Conservation (phyloP, 2,888 invertebrate species). For the Ormyrus thymus region DNA sequence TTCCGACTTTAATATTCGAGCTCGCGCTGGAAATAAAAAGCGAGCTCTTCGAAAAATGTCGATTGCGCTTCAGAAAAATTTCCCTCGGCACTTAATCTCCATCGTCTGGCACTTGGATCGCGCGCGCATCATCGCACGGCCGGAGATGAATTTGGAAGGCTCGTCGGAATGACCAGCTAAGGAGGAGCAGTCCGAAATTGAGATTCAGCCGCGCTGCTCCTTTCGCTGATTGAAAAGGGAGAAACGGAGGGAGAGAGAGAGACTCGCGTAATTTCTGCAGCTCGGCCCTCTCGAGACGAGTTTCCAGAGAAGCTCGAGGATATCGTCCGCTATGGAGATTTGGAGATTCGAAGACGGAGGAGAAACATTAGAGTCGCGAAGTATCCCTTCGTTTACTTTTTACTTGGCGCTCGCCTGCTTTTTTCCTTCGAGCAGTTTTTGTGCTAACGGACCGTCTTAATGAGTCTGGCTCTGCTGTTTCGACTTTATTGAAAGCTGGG, state of each 20-base stretch:
- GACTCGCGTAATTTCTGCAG: conserved; percentile 30
- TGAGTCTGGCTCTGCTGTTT: too few relatives aligned
- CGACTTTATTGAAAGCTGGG: too few relatives aligned
- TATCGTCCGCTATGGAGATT: conserved; percentile 48
- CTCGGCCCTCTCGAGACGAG: conserved; percentile 22
- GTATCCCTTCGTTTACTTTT: conserved; percentile 19
- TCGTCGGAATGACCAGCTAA: conserved; percentile 19
- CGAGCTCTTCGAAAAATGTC: too few relatives aligned
- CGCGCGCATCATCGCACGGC: conserved; percentile 17
- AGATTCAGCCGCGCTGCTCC: conserved; percentile 24
- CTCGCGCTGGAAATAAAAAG: too few relatives aligned
- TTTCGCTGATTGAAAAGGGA: conserved; percentile 57
- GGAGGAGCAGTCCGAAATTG: conserved; percentile 39
- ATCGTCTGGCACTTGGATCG: neutral
- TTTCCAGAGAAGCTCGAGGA: conserved; percentile 12
- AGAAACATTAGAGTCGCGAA: neutral
- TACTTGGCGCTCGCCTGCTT: conserved; percentile 4
- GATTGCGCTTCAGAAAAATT: conserved; percentile 13
- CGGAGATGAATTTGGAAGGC: conserved; percentile 40
- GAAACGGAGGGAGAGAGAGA: conserved; percentile 40
- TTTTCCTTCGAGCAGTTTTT: conserved; percentile 8
- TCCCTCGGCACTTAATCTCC: conserved; percentile 41
- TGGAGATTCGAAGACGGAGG: neutral
- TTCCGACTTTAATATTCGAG: too few relatives aligned
- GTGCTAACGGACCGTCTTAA: neutral